Evolutionary conservation across 2,113 vertebrate species (phyloP), one percentile per base, ranked within the genome.

Genomic region (Paradisaea rubra): DNA sequence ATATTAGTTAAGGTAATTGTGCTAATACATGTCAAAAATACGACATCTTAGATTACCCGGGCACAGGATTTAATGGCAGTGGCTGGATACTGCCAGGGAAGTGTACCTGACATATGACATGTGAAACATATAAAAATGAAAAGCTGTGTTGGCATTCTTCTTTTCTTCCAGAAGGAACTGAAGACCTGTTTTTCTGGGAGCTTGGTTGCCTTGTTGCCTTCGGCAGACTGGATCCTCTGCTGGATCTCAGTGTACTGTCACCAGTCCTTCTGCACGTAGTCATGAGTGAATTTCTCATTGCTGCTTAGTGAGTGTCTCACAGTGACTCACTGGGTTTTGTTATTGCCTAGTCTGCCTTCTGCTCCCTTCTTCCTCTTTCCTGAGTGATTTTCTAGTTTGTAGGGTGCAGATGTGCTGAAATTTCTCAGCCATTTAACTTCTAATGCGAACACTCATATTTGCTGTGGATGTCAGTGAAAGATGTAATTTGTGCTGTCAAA

Each of bases 301-400:
- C 91, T 84, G 68, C 52, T 78, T 54, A 35, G 18, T 69, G 76
- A 80, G 52, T 2, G 10, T 70, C 78, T 95, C 82, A 45, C 37
- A 53, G 85, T 96, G 94, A 96, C 85, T 96, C 95, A 96, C 27
- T 81, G 85, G 71, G 54, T 49, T 89, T 73, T 16, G 37, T 90
- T 96, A 77, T 80, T 95, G 95, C 88, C 92, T 76, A 70, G 90
- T 88, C 82, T 91, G 82, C 95, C 79, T 96, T 91, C 92, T 96
- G 95, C 66, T 95, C 42, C 84, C 64, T 68, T 96, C 89, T 89
- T 91, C 59, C 79, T 95, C 90, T 86, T 93, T 95, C 85, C 90
- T 49, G 71, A 90, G 54, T 81, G 39, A 5, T 91, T 86, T 95
- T 88, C 52, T 91, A 6, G 63, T 91, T 83, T 86, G 54, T 66